phyloP scores from a whole-genome alignment of 2,113 vertebrate species.

The Cyphomyrus discorhynchus region DNA sequence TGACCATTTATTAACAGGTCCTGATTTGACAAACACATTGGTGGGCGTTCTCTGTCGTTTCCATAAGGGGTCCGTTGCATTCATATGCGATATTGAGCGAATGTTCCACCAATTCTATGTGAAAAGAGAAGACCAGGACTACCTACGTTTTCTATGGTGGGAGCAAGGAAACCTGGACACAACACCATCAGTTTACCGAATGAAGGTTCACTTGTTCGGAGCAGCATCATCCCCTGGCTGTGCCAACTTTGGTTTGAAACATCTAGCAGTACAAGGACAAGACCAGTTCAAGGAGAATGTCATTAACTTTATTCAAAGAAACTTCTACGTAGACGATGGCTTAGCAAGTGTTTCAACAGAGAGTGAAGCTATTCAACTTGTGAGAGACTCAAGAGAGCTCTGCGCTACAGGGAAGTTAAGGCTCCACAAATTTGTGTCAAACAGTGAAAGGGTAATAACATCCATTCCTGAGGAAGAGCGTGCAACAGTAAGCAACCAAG shows the following conservation, averaged over 20 bases:
- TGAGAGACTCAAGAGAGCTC: neutral
- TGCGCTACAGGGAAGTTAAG: neutral
- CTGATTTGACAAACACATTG: conserved; percentile 22
- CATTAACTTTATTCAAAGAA: neutral
- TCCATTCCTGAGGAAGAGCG: neutral
- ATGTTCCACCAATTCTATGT: conserved; percentile 31
- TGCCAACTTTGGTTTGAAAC: conserved; percentile 16
- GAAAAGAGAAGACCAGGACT: conserved; percentile 13
- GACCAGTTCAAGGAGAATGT: neutral
- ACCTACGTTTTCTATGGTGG: conserved; percentile 18
- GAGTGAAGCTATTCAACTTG: neutral
- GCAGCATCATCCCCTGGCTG: conserved; percentile 5
- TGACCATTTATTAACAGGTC: neutral
- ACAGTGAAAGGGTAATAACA: neutral
- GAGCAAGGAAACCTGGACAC: neutral
- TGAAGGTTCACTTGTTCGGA: conserved; percentile 17
- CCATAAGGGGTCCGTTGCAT: conserved; percentile 2
- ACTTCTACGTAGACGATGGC: neutral
- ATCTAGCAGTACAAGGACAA: conserved; percentile 12
- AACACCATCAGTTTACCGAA: neutral
- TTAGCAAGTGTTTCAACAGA: neutral
- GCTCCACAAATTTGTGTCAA: neutral
- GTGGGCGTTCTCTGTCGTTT: conserved; percentile 17
- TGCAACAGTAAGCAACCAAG: neutral
- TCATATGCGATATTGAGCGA: conserved; percentile 12